Evolutionary conservation across 2,888 invertebrate species (phyloP), one percentile per base, ranked within the genome.

Genomic region (Notodonta ziczac): DNA sequence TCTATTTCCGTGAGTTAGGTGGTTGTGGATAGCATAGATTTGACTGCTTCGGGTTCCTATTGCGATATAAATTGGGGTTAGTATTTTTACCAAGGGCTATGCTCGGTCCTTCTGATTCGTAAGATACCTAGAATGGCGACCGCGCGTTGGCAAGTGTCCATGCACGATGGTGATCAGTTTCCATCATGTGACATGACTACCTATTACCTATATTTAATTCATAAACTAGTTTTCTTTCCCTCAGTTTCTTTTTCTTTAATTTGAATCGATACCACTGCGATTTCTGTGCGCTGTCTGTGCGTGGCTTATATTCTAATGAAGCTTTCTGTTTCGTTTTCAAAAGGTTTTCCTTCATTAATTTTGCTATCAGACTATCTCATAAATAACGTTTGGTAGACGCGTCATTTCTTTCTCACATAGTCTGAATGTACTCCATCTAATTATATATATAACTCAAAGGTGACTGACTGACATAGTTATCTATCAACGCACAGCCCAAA

Each of bases 1-100:
- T 51, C 51, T 51, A 51, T 51, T 51, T 51, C 24, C 51, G 51
- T 51, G 42, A 24, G 51, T 42, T 42, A 42, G 7, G n/a, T 48
- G n/a, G 5, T 50, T 50, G 50, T 50, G 50, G 50, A 16, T 46
- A 46, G 46, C 13, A 46, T 12, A 46, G 1, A 46, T 46, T 9
- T 9, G 10, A 44, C 7, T 46, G 46, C 13, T 6, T 46, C 0
- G 2, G n/a, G 13, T 46, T 6, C 12, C 10, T 5, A 10, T n/a
- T 46, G 46, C n/a, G 10, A 5, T n/a, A n/a, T 4, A n/a, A 46
- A 13, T 46, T n/a, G 4, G 46, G 46, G n/a, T 46, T n/a, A n/a
- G 13, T 46, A 46, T 46, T 46, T 44, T 44, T 46, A 4, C n/a
- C n/a, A 4, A 46, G 46, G 46, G 46, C 46, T n/a, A 46, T 46